Conservation (phyloP, 2,113 vertebrate genomes). For the Phasianus colchicus region DNA sequence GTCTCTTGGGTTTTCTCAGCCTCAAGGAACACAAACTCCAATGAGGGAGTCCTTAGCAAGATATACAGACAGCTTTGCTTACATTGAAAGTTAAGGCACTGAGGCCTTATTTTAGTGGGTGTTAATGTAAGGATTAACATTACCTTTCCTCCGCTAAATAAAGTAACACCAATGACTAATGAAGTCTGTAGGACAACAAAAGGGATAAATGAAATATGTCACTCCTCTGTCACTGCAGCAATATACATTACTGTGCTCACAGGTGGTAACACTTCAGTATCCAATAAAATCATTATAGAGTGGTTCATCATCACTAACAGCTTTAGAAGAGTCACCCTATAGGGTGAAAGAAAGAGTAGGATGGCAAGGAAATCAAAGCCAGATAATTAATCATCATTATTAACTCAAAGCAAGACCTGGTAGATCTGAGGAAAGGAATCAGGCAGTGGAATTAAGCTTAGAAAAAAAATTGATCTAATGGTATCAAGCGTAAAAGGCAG, state of each 20-base stretch:
- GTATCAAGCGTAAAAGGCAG: neutral
- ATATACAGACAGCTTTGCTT: neutral
- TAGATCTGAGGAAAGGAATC: neutral
- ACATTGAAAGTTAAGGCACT: neutral
- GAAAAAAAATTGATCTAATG: neutral
- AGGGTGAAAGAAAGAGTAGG: neutral
- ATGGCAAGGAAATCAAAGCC: neutral
- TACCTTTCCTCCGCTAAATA: neutral
- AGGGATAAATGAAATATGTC: neutral
- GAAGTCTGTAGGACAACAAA: neutral
- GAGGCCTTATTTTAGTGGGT: neutral
- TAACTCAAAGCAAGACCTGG: slow-evolving; percentile 18
- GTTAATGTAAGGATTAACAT: neutral
- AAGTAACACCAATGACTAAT: neutral
- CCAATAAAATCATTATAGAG: slow-evolving; percentile 53
- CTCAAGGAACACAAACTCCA: neutral
- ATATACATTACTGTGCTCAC: neutral
- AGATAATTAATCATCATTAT: neutral
- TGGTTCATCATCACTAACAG: neutral
- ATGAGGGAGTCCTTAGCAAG: neutral
- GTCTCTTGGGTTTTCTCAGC: neutral
- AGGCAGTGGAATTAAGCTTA: neutral
- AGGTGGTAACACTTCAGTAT: neutral
- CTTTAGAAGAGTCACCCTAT: neutral
- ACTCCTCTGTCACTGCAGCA: neutral